phyloP scores from a whole-genome alignment of 2,888 invertebrate genomes.

The Cosmopolites sordidus region DNA sequence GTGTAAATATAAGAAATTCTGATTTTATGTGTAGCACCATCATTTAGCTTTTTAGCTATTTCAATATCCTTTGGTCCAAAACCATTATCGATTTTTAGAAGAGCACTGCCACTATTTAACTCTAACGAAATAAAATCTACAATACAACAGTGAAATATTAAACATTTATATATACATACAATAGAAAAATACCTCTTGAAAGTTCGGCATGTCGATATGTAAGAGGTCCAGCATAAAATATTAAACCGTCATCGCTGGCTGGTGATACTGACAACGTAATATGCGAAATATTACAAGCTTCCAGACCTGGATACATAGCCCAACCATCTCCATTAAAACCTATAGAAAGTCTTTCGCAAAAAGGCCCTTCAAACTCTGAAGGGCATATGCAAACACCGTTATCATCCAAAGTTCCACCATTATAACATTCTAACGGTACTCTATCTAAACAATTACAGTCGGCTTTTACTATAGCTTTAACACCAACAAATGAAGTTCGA shows the following conservation, averaged over 20 bases:
- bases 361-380: constrained; percentile 72
- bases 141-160: constrained; percentile 32
- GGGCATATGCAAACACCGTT: constrained; percentile 72
- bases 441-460: constrained; percentile 60
- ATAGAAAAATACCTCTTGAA: constrained; percentile 64
- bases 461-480: constrained; percentile 77
- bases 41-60: constrained; percentile 63
- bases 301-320: constrained; percentile 86
- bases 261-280: constrained; percentile 80
- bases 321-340: constrained; percentile 89
- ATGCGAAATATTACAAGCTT: constrained; percentile 79
- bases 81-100: constrained; percentile 83
- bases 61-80: constrained; percentile 70
- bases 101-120: constrained; percentile 75
- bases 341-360: constrained; percentile 84
- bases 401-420: constrained; percentile 55
- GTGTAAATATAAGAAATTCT: constrained; percentile 63
- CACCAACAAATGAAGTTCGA: constrained; percentile 89
- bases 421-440: constrained; percentile 35
- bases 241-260: constrained; percentile 69
- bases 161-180: no score
- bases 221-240: constrained; percentile 86
- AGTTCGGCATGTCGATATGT: constrained; percentile 56
- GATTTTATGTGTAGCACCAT: constrained; percentile 83
- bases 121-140: constrained; percentile 88